Conservation (phyloP, 2,888 invertebrate species). For the Harmothoe impar region DNA sequence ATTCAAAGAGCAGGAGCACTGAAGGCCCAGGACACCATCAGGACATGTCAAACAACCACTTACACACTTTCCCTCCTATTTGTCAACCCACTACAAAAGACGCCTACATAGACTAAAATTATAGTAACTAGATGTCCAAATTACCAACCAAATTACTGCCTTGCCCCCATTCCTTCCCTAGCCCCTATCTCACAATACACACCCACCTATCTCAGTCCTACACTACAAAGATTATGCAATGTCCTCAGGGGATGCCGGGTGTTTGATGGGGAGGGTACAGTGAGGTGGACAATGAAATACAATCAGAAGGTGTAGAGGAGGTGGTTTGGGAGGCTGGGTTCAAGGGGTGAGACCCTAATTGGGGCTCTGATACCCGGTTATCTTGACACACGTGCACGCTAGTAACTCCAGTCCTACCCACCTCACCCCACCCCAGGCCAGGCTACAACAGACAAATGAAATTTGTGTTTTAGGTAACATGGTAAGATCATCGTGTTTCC, state of each 20-base stretch:
- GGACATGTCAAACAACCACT: too few relatives aligned
- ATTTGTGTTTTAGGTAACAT: too few relatives aligned
- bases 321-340: background rate
- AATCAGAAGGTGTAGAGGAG: constrained; percentile 20
- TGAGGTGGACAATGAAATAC: too few relatives aligned
- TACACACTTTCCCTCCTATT: background rate
- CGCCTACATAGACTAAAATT: background rate
- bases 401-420: background rate
- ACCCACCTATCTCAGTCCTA: background rate
- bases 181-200: background rate
- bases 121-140: background rate
- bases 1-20: too few relatives aligned
- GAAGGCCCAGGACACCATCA: too few relatives aligned
- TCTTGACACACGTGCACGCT: background rate
- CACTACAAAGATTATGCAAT: constrained; percentile 2
- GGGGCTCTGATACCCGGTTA: background rate
- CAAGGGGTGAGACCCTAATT: background rate
- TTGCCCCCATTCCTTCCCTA: background rate
- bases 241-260: too few relatives aligned
- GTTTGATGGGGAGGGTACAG: too few relatives aligned
- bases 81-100: background rate
- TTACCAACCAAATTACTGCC: background rate
- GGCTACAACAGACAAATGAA: too few relatives aligned
- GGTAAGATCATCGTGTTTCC: too few relatives aligned
- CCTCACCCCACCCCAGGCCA: background rate